phyloP scores from a whole-genome alignment of 2,113 vertebrate genomes.

The Oriolus oriolus region DNA sequence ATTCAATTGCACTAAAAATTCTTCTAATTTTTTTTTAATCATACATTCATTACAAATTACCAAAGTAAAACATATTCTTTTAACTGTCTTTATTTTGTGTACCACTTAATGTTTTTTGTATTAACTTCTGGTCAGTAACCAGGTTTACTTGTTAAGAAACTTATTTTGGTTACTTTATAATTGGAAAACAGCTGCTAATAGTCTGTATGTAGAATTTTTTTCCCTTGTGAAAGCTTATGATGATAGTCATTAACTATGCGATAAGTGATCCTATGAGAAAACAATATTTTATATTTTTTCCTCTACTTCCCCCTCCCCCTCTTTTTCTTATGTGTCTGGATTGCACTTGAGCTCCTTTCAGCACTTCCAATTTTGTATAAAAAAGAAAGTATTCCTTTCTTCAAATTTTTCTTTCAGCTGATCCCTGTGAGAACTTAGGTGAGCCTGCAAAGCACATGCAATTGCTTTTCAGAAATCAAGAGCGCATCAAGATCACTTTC shows the following conservation, averaged over 20 bases:
- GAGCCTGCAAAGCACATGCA: neutral
- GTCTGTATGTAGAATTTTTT: neutral
- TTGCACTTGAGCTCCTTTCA: neutral
- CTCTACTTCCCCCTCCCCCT: rapidly evolving
- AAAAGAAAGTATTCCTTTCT: neutral
- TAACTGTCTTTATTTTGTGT: neutral
- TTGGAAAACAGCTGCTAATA: neutral
- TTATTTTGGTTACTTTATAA: neutral
- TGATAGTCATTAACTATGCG: neutral
- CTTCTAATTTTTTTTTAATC: neutral
- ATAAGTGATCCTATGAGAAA: neutral
- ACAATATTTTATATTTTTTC: neutral
- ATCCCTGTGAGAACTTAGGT: neutral
- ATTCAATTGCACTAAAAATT: neutral
- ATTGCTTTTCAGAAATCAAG: neutral
- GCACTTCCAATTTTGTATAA: neutral
- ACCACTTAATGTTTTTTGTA: neutral
- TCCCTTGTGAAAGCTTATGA: neutral
- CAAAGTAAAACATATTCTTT: neutral
- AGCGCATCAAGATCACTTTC: neutral
- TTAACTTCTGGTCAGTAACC: neutral
- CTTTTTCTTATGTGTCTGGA: rapidly evolving
- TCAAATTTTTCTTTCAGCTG: neutral
- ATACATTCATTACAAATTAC: neutral
- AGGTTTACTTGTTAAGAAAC: neutral